A percentile compares a stretch with the other conserved stretches of the same genome.
Evolutionary conservation across 2,113 vertebrate species (phyloP).

Genomic region (Coryphaenoides rupestris): DNA sequence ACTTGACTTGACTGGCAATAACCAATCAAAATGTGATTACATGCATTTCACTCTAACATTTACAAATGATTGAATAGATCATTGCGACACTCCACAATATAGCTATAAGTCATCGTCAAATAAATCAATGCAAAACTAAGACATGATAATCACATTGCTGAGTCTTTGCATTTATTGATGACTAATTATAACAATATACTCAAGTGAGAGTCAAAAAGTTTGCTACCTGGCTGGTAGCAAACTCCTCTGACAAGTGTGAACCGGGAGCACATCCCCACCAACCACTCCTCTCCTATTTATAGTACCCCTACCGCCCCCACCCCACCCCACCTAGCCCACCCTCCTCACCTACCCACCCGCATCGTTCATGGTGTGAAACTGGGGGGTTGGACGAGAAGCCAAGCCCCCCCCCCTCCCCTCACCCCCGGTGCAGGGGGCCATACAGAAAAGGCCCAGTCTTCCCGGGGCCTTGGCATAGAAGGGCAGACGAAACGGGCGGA

Average conservation of each 20-base stretch:
- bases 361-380: slow-evolving; percentile 15
- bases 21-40: too few relatives aligned
- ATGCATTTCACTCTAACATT: too few relatives aligned
- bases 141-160: too few relatives aligned
- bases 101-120: too few relatives aligned
- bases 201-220: background rate
- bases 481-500: slow-evolving; percentile 32
- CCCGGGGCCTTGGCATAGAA: slow-evolving; percentile 43
- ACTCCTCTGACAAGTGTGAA: background rate
- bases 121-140: too few relatives aligned
- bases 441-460: slow-evolving; percentile 24
- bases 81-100: too few relatives aligned
- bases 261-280: slow-evolving; percentile 28
- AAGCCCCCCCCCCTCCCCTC: slow-evolving; percentile 4
- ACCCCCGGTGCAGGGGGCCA: too few relatives aligned
- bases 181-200: background rate
- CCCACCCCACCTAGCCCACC: too few relatives aligned
- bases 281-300: slow-evolving; percentile 46
- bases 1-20: too few relatives aligned
- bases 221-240: background rate
- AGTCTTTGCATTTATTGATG: background rate
- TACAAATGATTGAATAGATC: too few relatives aligned
- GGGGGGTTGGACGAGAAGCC: slow-evolving; percentile 12
- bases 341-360: too few relatives aligned
- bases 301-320: slow-evolving; percentile 18